These are phyloP conservation scores for Lindbergichthys nudifrons DNA, from an alignment of 2,797 vertebrate species.

Conservation along the genomic window DNA sequence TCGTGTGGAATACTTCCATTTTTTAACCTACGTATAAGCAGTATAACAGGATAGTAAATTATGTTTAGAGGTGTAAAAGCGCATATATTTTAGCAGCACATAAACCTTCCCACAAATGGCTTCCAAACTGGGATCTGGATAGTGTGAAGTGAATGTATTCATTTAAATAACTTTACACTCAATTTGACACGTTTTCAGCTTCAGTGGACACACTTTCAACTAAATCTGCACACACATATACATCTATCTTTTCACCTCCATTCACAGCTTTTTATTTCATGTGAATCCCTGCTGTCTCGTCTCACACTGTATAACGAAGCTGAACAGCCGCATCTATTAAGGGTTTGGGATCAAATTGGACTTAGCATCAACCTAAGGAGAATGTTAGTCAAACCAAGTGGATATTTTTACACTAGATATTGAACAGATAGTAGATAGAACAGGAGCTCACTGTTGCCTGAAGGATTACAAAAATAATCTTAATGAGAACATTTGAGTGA, in stretches of 20 bases:
- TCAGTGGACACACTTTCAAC: background rate
- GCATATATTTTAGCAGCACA: background rate
- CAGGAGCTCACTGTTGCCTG: background rate
- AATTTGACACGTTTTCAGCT: background rate
- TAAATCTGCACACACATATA: background rate
- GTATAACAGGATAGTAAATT: background rate
- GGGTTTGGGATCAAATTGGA: constrained; percentile 1
- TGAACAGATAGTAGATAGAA: too few species aligned
- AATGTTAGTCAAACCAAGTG: background rate
- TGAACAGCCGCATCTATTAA: constrained; percentile 3
- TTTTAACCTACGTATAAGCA: background rate
- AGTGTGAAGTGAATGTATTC: background rate
- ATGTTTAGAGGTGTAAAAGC: background rate
- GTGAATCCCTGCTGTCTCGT: background rate
- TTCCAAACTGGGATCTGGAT: background rate
- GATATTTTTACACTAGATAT: background rate
- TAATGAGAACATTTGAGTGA: constrained; percentile 19
- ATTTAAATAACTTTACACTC: background rate
- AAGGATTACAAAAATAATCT: background rate
- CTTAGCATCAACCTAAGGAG: background rate
- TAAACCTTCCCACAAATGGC: background rate
- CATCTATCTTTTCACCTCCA: background rate
- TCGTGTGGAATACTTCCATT: background rate
- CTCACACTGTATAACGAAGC: background rate
- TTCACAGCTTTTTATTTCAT: constrained; percentile 14